phyloP scores from a whole-genome alignment of 2,113 vertebrate species.

The Peromyscus leucopus region DNA sequence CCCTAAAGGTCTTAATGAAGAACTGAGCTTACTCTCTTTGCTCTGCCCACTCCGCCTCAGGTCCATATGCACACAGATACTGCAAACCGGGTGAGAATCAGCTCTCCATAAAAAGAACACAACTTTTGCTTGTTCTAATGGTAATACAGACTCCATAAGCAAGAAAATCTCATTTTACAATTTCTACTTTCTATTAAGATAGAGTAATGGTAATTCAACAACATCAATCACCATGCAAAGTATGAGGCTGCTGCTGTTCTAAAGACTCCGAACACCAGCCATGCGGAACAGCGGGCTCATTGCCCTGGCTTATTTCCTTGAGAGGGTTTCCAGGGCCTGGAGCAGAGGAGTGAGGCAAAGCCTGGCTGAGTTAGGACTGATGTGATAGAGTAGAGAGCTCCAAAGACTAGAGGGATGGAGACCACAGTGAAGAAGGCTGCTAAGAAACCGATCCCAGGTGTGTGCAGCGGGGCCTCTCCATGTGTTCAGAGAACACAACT shows the following conservation, averaged over 20 bases:
- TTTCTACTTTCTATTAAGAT: constrained; percentile 38
- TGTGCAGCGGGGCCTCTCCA: neutral
- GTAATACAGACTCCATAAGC: neutral
- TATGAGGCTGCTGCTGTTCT: neutral
- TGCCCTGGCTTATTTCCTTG: neutral
- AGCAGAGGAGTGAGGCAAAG: neutral
- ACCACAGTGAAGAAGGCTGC: neutral
- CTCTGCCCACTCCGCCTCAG: neutral
- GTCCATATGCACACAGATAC: neutral
- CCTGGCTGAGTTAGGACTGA: neutral
- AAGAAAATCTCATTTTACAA: neutral
- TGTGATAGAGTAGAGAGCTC: neutral
- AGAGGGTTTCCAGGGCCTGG: neutral
- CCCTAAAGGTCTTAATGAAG: neutral
- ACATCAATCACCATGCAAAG: neutral
- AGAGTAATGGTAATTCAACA: neutral
- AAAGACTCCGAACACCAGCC: neutral
- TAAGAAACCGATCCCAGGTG: neutral
- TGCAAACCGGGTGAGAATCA: neutral
- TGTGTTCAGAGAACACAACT: neutral
- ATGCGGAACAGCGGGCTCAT: neutral
- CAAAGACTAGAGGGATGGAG: neutral
- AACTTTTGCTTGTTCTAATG: neutral
- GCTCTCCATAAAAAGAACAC: neutral
- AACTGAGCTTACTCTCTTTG: neutral